A percentile compares a stretch with the other conserved stretches of the same genome.
Evolutionary conservation across 2,113 vertebrate genomes (phyloP).

Genomic region (Geococcyx californianus): DNA sequence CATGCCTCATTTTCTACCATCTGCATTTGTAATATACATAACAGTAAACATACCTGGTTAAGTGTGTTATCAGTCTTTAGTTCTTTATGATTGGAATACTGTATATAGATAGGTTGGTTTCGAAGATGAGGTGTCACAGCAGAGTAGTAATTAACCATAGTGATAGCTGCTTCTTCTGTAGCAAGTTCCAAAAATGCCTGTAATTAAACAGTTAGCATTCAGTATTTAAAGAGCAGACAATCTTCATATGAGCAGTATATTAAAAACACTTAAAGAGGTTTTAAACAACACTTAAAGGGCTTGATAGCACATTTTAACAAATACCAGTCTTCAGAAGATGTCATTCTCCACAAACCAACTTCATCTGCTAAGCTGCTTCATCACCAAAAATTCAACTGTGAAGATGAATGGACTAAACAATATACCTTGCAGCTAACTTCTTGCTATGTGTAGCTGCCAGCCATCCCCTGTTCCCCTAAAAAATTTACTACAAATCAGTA

Average conservation of each 20-base stretch:
- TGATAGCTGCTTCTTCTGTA: slow-evolving; percentile 94
- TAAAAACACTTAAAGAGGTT: not conserved
- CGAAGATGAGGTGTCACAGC: slow-evolving; percentile 93
- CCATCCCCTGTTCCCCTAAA: accelerated
- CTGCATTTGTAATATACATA: not conserved
- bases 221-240: not conserved
- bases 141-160: slow-evolving; percentile 97
- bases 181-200: slow-evolving; percentile 97
- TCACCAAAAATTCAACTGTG: not conserved
- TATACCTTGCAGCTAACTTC: not conserved
- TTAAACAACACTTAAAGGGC: not conserved
- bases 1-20: not conserved
- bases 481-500: not conserved
- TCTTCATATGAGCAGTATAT: not conserved
- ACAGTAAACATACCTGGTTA: slow-evolving; percentile 84
- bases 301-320: not conserved
- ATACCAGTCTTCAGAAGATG: not conserved
- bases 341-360: not conserved
- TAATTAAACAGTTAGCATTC: not conserved
- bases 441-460: not conserved
- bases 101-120: slow-evolving; percentile 93
- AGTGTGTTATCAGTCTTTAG: slow-evolving; percentile 95
- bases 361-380: not conserved
- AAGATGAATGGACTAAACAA: not conserved
- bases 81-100: slow-evolving; percentile 98